These are phyloP conservation scores for Nomada fabriciana DNA, from an alignment of 2,888 invertebrate genomes.

Conservation along the genomic window DNA sequence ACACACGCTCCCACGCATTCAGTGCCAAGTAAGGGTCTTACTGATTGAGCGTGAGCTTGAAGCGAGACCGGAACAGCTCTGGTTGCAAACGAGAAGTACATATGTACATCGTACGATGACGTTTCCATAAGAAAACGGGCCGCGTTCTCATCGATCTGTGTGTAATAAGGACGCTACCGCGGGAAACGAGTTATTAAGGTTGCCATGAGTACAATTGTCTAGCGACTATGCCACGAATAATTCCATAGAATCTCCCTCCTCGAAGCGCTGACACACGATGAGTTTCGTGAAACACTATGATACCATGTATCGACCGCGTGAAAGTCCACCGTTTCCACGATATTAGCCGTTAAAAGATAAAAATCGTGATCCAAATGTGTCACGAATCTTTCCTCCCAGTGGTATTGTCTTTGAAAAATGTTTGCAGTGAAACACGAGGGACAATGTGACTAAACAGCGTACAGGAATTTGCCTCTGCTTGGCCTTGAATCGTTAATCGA, in stretches of 20 bases:
- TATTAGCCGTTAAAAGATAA: no score
- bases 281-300: not conserved
- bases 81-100: slow-evolving; percentile 15
- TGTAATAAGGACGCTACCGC: slow-evolving; percentile 10
- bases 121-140: slow-evolving; percentile 16
- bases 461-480: not conserved
- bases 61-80: slow-evolving; percentile 52
- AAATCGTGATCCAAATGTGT: no score
- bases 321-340: not conserved
- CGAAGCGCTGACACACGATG: not conserved
- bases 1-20: slow-evolving; percentile 70
- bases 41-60: slow-evolving; percentile 45
- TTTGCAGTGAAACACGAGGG: no score
- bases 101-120: not conserved
- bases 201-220: not conserved
- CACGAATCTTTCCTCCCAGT: no score
- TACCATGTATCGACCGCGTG: not conserved
- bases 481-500: not conserved
- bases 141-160: slow-evolving; percentile 30
- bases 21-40: slow-evolving; percentile 59
- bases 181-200: slow-evolving; percentile 1
- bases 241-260: not conserved
- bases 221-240: not conserved
- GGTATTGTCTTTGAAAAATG: no score
- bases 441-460: not conserved